Conservation (phyloP, 2,797 vertebrate species). For the Rhodeus uyekii region DNA sequence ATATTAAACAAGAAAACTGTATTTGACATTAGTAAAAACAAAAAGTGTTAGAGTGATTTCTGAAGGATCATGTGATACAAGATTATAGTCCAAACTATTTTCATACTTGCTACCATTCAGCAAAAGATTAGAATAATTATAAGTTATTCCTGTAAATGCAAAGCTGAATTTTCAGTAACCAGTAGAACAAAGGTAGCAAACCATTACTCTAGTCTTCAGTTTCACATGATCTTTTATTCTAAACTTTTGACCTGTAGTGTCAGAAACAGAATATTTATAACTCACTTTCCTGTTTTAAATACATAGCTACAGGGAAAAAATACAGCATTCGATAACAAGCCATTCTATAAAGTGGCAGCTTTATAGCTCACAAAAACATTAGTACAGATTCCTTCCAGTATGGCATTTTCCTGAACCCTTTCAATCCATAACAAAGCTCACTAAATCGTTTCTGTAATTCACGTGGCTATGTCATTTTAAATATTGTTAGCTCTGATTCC, state of each 20-base stretch:
- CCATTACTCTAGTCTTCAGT: background rate
- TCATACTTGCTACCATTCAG: background rate
- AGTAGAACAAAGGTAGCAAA: too few relatives aligned
- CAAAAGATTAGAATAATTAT: background rate
- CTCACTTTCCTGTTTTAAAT: background rate
- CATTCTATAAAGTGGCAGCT: background rate
- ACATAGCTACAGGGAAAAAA: background rate
- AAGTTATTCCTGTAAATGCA: background rate
- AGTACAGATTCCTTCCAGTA: background rate
- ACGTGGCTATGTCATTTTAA: conserved; percentile 60
- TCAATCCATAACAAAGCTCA: background rate
- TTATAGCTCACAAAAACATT: background rate
- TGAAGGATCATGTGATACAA: background rate
- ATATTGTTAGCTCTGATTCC: conserved; percentile 15
- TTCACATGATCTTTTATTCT: background rate
- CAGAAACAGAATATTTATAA: background rate
- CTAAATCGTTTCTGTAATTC: conserved; percentile 49
- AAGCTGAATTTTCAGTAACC: background rate
- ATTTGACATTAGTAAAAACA: background rate
- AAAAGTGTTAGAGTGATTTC: background rate
- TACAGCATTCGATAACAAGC: background rate
- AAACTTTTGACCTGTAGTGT: background rate
- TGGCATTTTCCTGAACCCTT: background rate
- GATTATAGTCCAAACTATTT: background rate
- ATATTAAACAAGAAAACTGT: background rate